phyloP scores from a whole-genome alignment of 2,888 invertebrate genomes.

The Nematopogon swammerdamellus region DNA sequence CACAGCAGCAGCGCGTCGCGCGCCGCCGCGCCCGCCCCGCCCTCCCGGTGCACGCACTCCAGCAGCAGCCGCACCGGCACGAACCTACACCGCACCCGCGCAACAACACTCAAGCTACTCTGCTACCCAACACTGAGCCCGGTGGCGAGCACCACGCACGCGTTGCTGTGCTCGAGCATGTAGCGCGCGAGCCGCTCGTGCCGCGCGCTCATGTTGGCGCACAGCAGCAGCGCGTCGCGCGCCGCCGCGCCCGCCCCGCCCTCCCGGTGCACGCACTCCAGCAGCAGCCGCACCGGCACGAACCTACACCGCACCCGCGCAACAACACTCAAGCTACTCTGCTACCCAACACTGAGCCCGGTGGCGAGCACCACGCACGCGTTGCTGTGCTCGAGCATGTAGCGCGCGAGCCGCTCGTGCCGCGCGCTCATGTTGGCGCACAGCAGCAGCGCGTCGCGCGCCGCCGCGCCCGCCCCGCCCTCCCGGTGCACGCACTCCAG shows the following conservation, averaged over 20 bases:
- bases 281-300: conserved; percentile 82
- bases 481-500: too few relatives aligned
- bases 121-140: too few relatives aligned
- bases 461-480: too few relatives aligned
- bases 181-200: conserved; percentile 79
- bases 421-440: too few relatives aligned
- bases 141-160: conserved; percentile 82
- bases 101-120: too few relatives aligned
- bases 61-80: conserved; percentile 86
- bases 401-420: too few relatives aligned
- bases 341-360: too few relatives aligned
- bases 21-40: conserved; percentile 85
- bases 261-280: conserved; percentile 84
- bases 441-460: too few relatives aligned
- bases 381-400: too few relatives aligned
- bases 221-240: conserved; percentile 84
- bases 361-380: too few relatives aligned
- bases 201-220: conserved; percentile 89
- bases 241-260: conserved; percentile 88
- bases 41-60: conserved; percentile 83
- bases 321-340: too few relatives aligned
- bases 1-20: conserved; percentile 88
- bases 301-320: too few relatives aligned
- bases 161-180: conserved; percentile 84
- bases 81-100: conserved; percentile 59